Base-by-base conservation (phyloP, 2,113 vertebrate genomes). In the Panurus biarmicus region DNA sequence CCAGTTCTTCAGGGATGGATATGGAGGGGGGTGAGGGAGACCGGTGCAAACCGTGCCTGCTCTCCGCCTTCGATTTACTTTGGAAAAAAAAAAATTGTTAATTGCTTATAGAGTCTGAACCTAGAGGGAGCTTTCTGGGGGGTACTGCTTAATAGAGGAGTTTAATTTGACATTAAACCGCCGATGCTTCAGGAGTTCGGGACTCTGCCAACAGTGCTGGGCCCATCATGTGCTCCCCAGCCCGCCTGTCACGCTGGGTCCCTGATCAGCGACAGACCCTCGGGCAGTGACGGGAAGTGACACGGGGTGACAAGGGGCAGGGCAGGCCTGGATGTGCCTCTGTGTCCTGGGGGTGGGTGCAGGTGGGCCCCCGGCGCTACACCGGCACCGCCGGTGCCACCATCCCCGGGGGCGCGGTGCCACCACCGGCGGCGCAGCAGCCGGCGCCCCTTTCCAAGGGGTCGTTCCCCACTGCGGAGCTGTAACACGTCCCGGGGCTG, bases 11-110 rank as follows among this genome's bases (percentile, higher is more conserved):
- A 9, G 36, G n/a, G 40, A 17, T 13, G 42, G 36, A 28, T 19
- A 14, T 1, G 18, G 5, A 77, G 5, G 1, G 1, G 5, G 0
- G 2, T 4, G 17, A 26, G 20, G 14, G 24, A 42, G 11, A 54
- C 47, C 21, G 14, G 28, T 9, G 33, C 22, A 17, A 3, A 26
- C 40, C 33, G 31, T 14, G 21, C 36, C 44, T 5, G 31, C 54
- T 78, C 82, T 33, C 28, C 12, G 2, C n/a, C 40, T 79, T 36
- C 6, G 14, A 22, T 35, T 72, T 33, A 33, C n/a, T 87, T 61
- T 19, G 21, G 12, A 12, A 61, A 56, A 69, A 33, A 5, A 2
- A 44, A 4, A 21, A 8, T 11, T 53, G 14, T 36, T 45, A 36
- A n/a, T 42, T 31, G 11, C 9, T 91, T 85, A 26, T 31, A 23